Evolutionary conservation across 2,797 vertebrate species (phyloP).

Genomic region (Poliocrania exsul): DNA sequence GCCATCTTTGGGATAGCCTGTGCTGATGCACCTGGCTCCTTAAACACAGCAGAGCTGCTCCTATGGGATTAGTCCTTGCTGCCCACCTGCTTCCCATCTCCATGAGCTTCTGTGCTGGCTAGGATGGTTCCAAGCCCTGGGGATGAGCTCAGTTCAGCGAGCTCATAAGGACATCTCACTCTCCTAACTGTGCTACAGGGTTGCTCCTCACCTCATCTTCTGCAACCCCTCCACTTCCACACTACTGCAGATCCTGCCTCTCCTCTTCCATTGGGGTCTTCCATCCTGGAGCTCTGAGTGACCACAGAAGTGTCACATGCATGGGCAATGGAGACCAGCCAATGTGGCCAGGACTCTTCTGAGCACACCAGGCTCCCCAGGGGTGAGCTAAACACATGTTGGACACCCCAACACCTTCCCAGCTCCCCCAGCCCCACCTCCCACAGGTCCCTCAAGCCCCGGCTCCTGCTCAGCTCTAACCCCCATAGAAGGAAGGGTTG

Average conservation of each 20-base stretch:
- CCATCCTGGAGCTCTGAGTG: background rate
- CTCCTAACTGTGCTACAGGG: background rate
- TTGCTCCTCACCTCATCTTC: background rate
- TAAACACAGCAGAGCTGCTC: background rate
- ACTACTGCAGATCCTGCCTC: background rate
- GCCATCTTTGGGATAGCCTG: background rate
- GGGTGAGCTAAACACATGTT: background rate
- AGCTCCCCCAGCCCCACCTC: background rate
- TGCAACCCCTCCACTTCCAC: background rate
- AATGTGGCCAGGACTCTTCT: background rate
- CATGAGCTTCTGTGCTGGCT: background rate
- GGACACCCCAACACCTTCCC: background rate
- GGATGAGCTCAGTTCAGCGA: background rate
- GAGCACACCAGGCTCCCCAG: background rate
- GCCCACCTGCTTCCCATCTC: background rate
- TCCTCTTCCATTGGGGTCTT: background rate
- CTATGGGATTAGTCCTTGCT: background rate
- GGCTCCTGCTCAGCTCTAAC: slow-evolving; percentile 57
- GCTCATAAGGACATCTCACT: background rate
- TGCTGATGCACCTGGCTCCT: background rate
- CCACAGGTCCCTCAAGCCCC: slow-evolving; percentile 41
- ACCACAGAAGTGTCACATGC: background rate
- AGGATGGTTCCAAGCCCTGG: background rate
- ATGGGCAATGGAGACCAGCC: background rate
- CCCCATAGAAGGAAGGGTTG: slow-evolving; percentile 78